Base-by-base conservation (phyloP, 1,140 invertebrate genomes). In the Neoseiulus cucumeris region DNA sequence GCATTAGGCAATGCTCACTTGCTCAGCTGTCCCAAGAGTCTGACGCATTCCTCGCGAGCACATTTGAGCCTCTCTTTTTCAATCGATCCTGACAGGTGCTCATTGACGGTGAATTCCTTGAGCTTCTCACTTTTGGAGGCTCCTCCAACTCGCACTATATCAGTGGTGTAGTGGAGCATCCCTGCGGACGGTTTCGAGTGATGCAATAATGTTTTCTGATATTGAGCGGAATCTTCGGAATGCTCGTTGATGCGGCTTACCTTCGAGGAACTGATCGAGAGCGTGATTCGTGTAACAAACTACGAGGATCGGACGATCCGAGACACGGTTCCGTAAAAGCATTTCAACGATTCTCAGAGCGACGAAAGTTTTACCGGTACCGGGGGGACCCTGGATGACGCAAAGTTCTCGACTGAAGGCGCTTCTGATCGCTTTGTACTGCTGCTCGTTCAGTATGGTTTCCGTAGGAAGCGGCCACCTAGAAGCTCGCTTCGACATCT, bases 211-310 rank as follows among this genome's bases (percentile, higher is more conserved):
- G n/a, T n/a, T n/a, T n/a, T n/a, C n/a, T n/a, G n/a, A n/a, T n/a
- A n/a, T n/a, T n/a, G n/a, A n/a, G n/a, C n/a, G n/a, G n/a, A n/a
- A n/a, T n/a, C n/a, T n/a, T n/a, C n/a, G n/a, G n/a, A n/a, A n/a
- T n/a, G n/a, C n/a, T n/a, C n/a, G n/a, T n/a, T n/a, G n/a, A n/a
- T n/a, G 28, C 7, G 80, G 70, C 7, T 86, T 77, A 22, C 83
- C 85, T 73, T 87, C 82, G 20, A 92, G 74, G 76, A 92, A 91
- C 73, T 92, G 87, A 77, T 92, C 89, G 2, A 92, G 73, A 1
- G 88, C 88, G 74, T 91, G 87, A 72, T 92, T 93, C 0, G 87
- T 91, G 69, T 84, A 90, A 71, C 87, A 88, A n/a, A 91, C 81
- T 7, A 92, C 77, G 1, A 91, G 73, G 65, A 91, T 83, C 6